These are phyloP conservation scores for Dicentrarchus labrax DNA, from an alignment of 2,113 vertebrate species.

Conservation along the genomic window DNA sequence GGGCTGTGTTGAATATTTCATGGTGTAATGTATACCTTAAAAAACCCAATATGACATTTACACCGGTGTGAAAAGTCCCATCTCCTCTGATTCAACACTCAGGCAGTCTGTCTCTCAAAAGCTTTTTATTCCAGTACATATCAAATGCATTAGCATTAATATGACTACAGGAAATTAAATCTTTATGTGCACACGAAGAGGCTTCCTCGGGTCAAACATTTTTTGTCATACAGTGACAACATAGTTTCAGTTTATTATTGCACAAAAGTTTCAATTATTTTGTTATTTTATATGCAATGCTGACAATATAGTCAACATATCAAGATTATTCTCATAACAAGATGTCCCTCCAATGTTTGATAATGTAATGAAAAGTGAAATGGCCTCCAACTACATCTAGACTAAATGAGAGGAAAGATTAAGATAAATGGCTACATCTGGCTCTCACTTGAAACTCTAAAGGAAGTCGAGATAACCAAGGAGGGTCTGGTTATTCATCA, in stretches of 20 bases:
- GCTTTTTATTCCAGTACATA: constrained; percentile 75
- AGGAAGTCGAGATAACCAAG: constrained; percentile 82
- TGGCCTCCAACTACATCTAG: constrained; percentile 55
- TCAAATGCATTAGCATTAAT: constrained; percentile 80
- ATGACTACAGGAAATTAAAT: constrained; percentile 61
- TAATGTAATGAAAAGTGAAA: constrained; percentile 76
- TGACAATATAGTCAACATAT: constrained; percentile 65
- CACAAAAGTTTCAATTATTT: constrained; percentile 10
- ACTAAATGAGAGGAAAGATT: constrained; percentile 79
- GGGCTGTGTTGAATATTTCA: constrained; percentile 72
- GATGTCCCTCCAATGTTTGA: constrained; percentile 56
- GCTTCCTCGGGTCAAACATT: constrained; percentile 42
- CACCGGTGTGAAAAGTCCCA: constrained; percentile 72
- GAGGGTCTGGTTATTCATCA: constrained; percentile 81
- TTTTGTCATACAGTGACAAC: constrained; percentile 52
- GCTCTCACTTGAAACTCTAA: constrained; percentile 75
- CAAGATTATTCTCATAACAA: constrained; percentile 46
- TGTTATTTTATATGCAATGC: not conserved
- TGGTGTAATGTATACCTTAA: constrained; percentile 51
- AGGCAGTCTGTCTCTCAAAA: constrained; percentile 43
- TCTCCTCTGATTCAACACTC: constrained; percentile 78
- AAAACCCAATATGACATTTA: constrained; percentile 67
- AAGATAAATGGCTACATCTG: constrained; percentile 83
- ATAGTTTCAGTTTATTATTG: constrained; percentile 6
- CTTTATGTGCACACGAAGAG: constrained; percentile 58